A percentile compares a stretch with the other conserved stretches of the same genome.
Conservation (phyloP, 2,113 vertebrate genomes). For the Syngnathus scovelli region DNA sequence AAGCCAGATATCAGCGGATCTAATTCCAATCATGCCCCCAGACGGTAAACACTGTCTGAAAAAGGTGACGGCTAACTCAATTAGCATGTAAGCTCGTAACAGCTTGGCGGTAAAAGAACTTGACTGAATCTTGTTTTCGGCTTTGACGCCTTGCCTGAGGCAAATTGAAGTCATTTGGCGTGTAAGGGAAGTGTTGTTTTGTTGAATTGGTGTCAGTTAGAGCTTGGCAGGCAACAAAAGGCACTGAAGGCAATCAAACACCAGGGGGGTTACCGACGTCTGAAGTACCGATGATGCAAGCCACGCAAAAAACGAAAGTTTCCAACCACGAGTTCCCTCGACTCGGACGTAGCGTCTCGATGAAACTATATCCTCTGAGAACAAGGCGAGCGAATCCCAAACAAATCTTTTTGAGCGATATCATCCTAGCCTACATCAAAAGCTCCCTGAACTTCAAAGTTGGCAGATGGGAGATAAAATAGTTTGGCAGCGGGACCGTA, state of each 20-base stretch:
- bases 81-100: conserved; percentile 30
- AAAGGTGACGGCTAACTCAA: conserved; percentile 1
- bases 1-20: conserved; percentile 12
- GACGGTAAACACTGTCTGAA: conserved; percentile 19
- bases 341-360: neutral
- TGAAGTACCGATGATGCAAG: conserved; percentile 11
- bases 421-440: neutral
- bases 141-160: neutral
- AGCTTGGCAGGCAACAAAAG: conserved; percentile 33
- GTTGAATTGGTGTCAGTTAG: conserved; percentile 40
- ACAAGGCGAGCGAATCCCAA: neutral
- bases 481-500: conserved; percentile 6
- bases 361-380: conserved; percentile 1
- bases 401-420: neutral
- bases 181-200: conserved; percentile 21
- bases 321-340: neutral
- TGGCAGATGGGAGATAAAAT: conserved; percentile 2
- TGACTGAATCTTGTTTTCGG: conserved; percentile 13
- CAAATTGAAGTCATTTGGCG: conserved; percentile 12
- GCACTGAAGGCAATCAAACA: conserved; percentile 27
- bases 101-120: conserved; percentile 16
- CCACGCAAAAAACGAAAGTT: neutral
- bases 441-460: conserved; percentile 5
- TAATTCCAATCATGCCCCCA: conserved; percentile 24
- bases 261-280: conserved; percentile 33